phyloP scores from a whole-genome alignment of 2,888 invertebrate species.

The Papilio gigon region DNA sequence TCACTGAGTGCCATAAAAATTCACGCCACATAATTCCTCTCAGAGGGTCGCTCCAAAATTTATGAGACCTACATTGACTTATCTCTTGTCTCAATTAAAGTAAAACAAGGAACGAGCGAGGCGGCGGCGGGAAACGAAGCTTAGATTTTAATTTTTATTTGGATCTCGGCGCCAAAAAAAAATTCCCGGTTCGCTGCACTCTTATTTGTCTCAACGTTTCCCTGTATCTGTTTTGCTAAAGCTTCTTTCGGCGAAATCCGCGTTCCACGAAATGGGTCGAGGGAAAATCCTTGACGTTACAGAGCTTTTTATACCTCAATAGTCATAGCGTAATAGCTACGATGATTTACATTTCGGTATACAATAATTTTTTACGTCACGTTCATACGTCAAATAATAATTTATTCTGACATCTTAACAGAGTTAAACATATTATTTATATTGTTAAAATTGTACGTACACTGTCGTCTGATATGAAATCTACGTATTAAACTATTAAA shows the following conservation, averaged over 20 bases:
- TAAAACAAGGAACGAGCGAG: conserved; percentile 59
- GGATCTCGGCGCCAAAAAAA: conserved; percentile 56
- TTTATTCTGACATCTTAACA: neutral
- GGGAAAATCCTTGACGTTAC: conserved; percentile 53
- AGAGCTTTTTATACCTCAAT: conserved; percentile 61
- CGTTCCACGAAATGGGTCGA: conserved; percentile 52
- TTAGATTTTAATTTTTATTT: conserved; percentile 65
- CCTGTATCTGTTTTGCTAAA: conserved; percentile 63
- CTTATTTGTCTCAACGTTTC: conserved; percentile 64
- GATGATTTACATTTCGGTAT: too few relatives aligned
- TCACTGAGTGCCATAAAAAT: conserved; percentile 32
- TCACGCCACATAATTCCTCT: conserved; percentile 34
- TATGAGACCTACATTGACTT: conserved; percentile 47
- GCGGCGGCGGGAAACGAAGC: conserved; percentile 56
- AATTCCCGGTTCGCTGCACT: conserved; percentile 53
- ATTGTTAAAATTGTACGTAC: neutral
- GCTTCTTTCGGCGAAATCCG: conserved; percentile 55
- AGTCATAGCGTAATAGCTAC: conserved; percentile 51
- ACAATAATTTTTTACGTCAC: too few relatives aligned
- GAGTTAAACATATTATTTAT: neutral
- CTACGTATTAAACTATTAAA: too few relatives aligned
- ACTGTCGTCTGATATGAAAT: too few relatives aligned
- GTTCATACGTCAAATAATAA: conserved; percentile 40
- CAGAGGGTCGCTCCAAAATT: conserved; percentile 36
- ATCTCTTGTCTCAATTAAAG: conserved; percentile 49